Base-by-base conservation (phyloP, 2,888 invertebrate species). In the Drosophila dives region DNA sequence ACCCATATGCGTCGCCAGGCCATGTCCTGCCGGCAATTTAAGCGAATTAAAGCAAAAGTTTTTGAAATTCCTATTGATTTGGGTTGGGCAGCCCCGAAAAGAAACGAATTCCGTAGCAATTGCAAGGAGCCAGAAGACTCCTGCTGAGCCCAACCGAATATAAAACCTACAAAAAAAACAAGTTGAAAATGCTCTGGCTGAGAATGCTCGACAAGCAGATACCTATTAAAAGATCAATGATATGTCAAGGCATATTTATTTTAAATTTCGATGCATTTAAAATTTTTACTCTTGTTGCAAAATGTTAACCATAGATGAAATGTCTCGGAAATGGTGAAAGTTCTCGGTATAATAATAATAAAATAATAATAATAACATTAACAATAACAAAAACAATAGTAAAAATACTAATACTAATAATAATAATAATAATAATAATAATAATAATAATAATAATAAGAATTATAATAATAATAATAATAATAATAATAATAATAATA, bases 11-110 rank as follows among this genome's bases (percentile, higher is more conserved):
- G 68, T 58, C 68, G 67, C 64, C 64, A 79, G 77, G 83, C 64
- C 64, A 79, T 80, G 83, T 85, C 87, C 83, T 83, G 85, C 77
- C 78, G 80, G 77, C 83, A 90, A 88, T 88, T 90, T 90, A 90
- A 90, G 90, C 89, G 90, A 90, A 89, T 89, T 89, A 89, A 89
- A 83, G 72, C 77, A 77, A 77, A 45, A 75, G 70, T 86, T 84
- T 58, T 55, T 45, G 36, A 55, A 64, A 20, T 62, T 63, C 60
- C 70, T 76, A 89, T 87, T 89, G 87, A 86, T 87, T 87, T 80
- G 82, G 87, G 85, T 83, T 79, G 51, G 49, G 64, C 45, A 42
- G 58, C 49, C 54, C 51, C 64, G 68, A 64, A 77, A 60, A 60
- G 51, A 78, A 64, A 29, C 38, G 68, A 65, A 72, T 36, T 40